These are phyloP conservation scores for Grus americana DNA, from an alignment of 2,113 vertebrate genomes.

Conservation along the genomic window DNA sequence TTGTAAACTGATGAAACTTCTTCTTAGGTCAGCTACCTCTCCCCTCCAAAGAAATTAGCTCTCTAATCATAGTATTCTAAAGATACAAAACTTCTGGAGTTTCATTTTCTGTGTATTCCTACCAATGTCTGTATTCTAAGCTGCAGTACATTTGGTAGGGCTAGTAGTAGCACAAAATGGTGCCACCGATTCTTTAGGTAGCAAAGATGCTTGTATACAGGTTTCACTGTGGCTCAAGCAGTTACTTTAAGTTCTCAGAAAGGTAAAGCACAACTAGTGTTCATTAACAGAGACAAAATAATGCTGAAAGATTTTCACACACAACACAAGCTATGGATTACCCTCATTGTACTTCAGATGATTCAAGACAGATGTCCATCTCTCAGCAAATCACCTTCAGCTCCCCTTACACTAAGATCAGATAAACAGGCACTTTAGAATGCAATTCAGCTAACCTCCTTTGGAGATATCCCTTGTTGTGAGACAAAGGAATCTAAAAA, in stretches of 20 bases:
- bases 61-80: neutral
- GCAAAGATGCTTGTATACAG: neutral
- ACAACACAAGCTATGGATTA: neutral
- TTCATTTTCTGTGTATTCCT: neutral
- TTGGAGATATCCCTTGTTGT: neutral
- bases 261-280: neutral
- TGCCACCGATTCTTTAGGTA: neutral
- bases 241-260: neutral
- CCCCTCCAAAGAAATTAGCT: neutral
- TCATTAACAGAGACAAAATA: neutral
- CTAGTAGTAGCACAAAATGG: neutral
- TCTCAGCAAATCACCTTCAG: neutral
- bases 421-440: neutral
- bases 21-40: neutral
- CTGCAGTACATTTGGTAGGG: neutral
- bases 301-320: neutral
- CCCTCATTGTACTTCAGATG: neutral
- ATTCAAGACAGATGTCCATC: neutral
- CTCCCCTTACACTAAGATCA: neutral
- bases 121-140: neutral
- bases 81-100: neutral
- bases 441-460: neutral
- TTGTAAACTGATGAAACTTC: neutral
- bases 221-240: neutral
- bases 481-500: neutral